Evolutionary conservation across 2,888 invertebrate species (phyloP).

Genomic region (Amiota communis): DNA sequence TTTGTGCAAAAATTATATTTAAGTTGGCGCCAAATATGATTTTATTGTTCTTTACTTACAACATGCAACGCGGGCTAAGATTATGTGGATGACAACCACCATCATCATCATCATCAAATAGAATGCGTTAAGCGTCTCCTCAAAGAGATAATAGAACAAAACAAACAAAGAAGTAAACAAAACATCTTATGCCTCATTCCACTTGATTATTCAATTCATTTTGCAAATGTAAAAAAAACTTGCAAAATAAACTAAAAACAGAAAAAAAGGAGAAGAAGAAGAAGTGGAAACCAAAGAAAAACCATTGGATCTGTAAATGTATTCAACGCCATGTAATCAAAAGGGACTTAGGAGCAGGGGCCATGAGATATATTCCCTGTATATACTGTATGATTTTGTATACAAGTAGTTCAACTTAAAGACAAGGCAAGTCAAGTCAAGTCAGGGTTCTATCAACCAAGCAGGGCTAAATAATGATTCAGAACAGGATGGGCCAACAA

Average conservation of each 20-base stretch:
- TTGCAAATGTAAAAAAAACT: slow-evolving; percentile 67
- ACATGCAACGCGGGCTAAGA: slow-evolving; percentile 15
- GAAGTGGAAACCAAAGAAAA: background rate
- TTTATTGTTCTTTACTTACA: slow-evolving; percentile 55
- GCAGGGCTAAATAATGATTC: too few relatives aligned
- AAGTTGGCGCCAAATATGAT: slow-evolving; percentile 71
- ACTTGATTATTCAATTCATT: slow-evolving; percentile 63
- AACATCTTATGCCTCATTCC: slow-evolving; percentile 48
- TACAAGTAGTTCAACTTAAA: too few relatives aligned
- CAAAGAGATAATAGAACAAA: slow-evolving; percentile 12
- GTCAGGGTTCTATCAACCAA: too few relatives aligned
- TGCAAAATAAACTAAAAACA: slow-evolving; percentile 39
- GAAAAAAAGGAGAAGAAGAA: slow-evolving; percentile 33
- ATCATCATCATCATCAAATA: slow-evolving; percentile 22
- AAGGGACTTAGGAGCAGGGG: slow-evolving; percentile 33
- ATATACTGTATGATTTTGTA: too few relatives aligned
- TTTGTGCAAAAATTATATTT: slow-evolving; percentile 62
- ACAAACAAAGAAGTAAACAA: slow-evolving; percentile 23
- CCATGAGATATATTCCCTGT: slow-evolving; percentile 8
- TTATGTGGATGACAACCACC: slow-evolving; percentile 43
- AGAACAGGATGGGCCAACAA: too few relatives aligned
- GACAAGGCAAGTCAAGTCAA: too few relatives aligned
- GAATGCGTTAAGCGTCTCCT: background rate
- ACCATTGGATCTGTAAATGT: slow-evolving; percentile 28
- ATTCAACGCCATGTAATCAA: slow-evolving; percentile 7